Evolutionary conservation across 2,113 vertebrate species (phyloP).

Genomic region (Rhinoptilus africanus): DNA sequence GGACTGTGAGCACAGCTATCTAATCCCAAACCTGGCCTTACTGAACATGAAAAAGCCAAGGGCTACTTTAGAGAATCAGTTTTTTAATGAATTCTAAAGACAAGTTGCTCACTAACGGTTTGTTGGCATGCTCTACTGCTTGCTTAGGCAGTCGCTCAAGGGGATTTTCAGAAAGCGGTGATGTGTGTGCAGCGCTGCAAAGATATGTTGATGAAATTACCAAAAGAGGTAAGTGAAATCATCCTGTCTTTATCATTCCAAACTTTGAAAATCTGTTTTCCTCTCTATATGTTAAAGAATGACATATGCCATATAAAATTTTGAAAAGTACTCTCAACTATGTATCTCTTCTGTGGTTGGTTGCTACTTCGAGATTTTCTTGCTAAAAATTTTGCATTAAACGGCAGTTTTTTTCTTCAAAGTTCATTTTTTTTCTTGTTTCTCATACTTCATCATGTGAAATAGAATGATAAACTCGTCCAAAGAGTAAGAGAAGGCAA

Average conservation of each 20-base stretch:
- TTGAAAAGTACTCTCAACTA: neutral
- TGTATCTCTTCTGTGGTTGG: neutral
- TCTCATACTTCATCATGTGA: neutral
- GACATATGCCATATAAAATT: neutral
- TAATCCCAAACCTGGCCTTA: neutral
- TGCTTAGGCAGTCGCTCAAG: slow-evolving; percentile 83
- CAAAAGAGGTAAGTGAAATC: slow-evolving; percentile 80
- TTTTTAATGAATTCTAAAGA: neutral
- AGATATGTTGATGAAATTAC: slow-evolving; percentile 86
- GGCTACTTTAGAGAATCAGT: neutral
- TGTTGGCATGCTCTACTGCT: slow-evolving; percentile 14
- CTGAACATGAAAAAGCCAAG: neutral
- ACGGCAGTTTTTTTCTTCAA: neutral
- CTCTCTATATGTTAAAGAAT: neutral
- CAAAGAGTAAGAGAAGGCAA: neutral
- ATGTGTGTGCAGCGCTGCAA: slow-evolving; percentile 80
- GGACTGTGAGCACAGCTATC: neutral
- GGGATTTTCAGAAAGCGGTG: slow-evolving; percentile 81
- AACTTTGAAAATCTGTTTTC: slow-evolving; percentile 9
- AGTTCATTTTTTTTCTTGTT: neutral
- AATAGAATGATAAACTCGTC: neutral
- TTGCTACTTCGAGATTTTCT: neutral
- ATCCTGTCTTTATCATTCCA: neutral
- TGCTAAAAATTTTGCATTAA: neutral
- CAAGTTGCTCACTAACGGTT: neutral